Evolutionary conservation across 2,888 invertebrate species (phyloP), one percentile per base, ranked within the genome.

Genomic region (Phaedon cochleariae): DNA sequence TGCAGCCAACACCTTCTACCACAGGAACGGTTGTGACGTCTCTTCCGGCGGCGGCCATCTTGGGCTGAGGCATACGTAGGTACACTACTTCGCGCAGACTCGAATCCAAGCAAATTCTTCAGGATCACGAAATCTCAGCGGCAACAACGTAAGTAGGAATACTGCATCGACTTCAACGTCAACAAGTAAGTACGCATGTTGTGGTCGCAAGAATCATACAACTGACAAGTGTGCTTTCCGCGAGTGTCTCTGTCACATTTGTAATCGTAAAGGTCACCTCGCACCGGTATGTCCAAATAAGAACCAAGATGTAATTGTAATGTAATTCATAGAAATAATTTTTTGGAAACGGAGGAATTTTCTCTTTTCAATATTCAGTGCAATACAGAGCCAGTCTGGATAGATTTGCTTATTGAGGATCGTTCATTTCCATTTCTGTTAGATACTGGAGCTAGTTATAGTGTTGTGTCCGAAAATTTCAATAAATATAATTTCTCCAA

Each of bases 241-340:
- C 10, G 6, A 20, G 34, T 55, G 41, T 46, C 15, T n/a, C 48
- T 55, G 62, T 21, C 52, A 48, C 10, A 46, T 21, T 48, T 62
- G 55, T 31, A 57, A 46, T 6, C 54, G 26, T 12, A 18, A 55
- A 12, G 62, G 62, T 37, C 63, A 63, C 51, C 37, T 63, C 2
- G 63, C 63, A 21, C 31, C 49, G 7, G 37, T 63, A 31, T 62
- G 62, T 57, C 31, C 45, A 22, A 31, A 45, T 37, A 63, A 58
- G 26, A 51, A 46, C 9, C n/a, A 41, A 41, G 9, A 41, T 4
- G n/a, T n/a, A n/a, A 17, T 17, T 10, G 2, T 10, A 41, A 41
- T 5, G n/a, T 5, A 41, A 41, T 10, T 10, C 41, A 41, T 26
- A 7, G 26, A 26, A 26, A 41, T 41, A 41, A 41, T 41, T 41